phyloP scores from a whole-genome alignment of 2,113 vertebrate species.

The Psilopogon haemacephalus region DNA sequence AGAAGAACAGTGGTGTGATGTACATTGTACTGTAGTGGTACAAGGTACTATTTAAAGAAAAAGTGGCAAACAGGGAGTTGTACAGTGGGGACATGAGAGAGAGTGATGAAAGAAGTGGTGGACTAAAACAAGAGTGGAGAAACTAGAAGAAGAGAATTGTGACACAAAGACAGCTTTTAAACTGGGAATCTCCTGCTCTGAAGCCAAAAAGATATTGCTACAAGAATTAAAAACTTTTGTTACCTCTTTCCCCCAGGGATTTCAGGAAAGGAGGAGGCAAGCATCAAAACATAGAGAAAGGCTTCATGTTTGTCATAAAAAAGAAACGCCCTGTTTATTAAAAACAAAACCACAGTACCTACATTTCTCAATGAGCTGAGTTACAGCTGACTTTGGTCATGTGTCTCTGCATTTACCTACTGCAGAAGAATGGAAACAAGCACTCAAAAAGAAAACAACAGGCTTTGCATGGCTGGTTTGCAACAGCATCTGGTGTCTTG shows the following conservation, averaged over 20 bases:
- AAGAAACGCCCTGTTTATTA: background rate
- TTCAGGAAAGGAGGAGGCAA: background rate
- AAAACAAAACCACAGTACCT: background rate
- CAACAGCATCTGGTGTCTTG: constrained; percentile 70
- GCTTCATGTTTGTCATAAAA: background rate
- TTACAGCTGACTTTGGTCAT: background rate
- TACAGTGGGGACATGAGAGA: background rate
- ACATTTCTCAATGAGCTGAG: background rate
- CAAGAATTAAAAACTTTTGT: background rate
- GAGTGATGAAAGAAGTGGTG: background rate
- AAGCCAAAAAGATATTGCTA: background rate
- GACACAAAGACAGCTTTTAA: constrained; percentile 5
- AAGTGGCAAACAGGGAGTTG: background rate
- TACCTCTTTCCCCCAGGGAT: background rate
- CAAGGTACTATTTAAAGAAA: background rate
- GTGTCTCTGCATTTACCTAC: background rate
- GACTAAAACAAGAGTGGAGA: background rate
- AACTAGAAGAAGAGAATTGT: background rate
- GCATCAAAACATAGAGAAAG: background rate
- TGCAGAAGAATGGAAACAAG: background rate
- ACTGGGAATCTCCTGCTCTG: background rate
- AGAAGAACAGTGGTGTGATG: background rate
- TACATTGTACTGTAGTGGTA: background rate
- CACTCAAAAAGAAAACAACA: background rate
- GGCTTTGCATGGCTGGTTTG: constrained; percentile 19